Evolutionary conservation across 2,797 vertebrate genomes (phyloP), one percentile per base, ranked within the genome.

Genomic region (Rhynchotus rufescens): DNA sequence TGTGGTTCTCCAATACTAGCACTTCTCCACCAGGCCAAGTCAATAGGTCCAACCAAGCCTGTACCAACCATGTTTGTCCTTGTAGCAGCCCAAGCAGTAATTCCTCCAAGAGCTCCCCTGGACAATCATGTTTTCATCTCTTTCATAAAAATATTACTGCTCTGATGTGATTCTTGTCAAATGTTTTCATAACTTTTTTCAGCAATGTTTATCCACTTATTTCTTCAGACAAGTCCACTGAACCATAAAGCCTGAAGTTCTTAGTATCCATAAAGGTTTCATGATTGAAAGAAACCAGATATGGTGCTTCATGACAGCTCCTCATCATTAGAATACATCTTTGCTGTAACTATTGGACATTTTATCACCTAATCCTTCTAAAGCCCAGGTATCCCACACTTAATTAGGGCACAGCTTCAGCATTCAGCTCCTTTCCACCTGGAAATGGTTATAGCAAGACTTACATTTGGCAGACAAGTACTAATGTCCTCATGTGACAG

Each of bases 361-460:
- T 89, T 91, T 38, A 51, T 69, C 42, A 61, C 68, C 36, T 80
- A 68, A 89, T 73, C 61, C 65, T 89, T 47, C 73, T 80, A 82
- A 80, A 91, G 21, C 30, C 84, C 68, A 72, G 32, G 42, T 69
- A 34, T 16, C 57, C 51, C 26, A 44, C 17, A 22, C 16, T 68
- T 79, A 80, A 80, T 84, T 89, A 73, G 80, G 82, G 61, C 47
- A 66, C 36, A 76, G 36, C 42, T 54, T 73, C 32, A 23, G 32
- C 40, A 61, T 57, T 65, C 45, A 49, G 21, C 52, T 73, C n/a
- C 59, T 66, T 76, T 71, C 73, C 80, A 16, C 9, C 34, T 77
- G 61, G 28, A 77, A 92, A 73, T 7, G 12, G 11, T 52, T 49
- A 4, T 51, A 71, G 47, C 36, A 23, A 87, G 34, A 62, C 9